phyloP scores from a whole-genome alignment of 2,797 vertebrate genomes.

The Graptemys geographica region DNA sequence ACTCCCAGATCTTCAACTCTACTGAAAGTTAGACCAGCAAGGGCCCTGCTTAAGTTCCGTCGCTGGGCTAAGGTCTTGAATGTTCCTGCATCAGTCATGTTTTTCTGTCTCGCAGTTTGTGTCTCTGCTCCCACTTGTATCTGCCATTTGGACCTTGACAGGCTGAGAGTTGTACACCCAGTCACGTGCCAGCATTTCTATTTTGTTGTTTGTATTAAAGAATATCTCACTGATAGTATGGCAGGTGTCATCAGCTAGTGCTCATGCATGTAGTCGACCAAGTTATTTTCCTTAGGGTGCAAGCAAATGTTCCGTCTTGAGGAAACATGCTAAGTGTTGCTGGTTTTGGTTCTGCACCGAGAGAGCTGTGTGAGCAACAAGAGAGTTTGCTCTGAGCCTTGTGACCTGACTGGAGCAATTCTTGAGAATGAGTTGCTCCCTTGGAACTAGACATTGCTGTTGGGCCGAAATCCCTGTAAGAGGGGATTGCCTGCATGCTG shows the following conservation, averaged over 20 bases:
- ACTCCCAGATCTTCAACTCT: neutral
- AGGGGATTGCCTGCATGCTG: neutral
- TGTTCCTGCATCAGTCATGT: neutral
- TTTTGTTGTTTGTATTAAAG: rapidly evolving
- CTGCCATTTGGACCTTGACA: neutral
- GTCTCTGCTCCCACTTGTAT: neutral
- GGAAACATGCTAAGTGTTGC: neutral
- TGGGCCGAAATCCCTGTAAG: neutral
- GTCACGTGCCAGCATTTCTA: rapidly evolving
- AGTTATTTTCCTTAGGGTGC: neutral
- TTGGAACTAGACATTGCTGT: neutral
- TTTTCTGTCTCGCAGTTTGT: neutral
- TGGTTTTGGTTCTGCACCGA: neutral
- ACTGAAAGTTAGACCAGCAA: neutral
- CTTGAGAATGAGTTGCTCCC: neutral
- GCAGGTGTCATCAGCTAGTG: neutral
- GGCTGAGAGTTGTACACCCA: neutral
- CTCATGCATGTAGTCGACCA: rapidly evolving
- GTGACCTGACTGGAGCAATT: neutral
- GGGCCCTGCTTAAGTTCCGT: neutral
- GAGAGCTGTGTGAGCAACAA: neutral
- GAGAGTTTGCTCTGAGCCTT: neutral
- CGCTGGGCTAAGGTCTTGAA: neutral
- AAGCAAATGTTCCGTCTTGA: neutral
- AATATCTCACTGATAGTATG: neutral